Evolutionary conservation across 1,140 invertebrate genomes (phyloP).

Genomic region (Monomorium pharaonis): DNA sequence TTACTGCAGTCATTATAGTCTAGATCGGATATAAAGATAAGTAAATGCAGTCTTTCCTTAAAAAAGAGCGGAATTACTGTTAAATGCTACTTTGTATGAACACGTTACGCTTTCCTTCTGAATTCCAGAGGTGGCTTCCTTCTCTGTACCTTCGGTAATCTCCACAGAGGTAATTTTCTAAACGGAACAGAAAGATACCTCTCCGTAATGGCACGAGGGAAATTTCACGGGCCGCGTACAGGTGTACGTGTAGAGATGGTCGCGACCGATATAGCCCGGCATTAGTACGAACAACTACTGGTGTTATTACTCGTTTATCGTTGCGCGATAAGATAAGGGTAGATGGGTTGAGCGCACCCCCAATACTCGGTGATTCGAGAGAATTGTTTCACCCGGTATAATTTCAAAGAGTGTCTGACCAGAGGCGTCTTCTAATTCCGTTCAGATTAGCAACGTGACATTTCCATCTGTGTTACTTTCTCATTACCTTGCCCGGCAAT

Average conservation of each 20-base stretch:
- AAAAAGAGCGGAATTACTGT: neutral
- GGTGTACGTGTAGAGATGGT: slow-evolving; percentile 9
- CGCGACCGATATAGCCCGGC: neutral
- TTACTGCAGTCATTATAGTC: too few relatives aligned
- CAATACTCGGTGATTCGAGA: slow-evolving; percentile 23
- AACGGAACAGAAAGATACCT: neutral
- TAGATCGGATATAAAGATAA: slow-evolving; percentile 2
- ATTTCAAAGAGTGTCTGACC: slow-evolving; percentile 30
- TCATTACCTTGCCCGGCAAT: slow-evolving; percentile 18
- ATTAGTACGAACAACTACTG: slow-evolving; percentile 13
- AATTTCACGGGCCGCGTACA: slow-evolving; percentile 11
- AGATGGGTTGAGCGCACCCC: neutral
- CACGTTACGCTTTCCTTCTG: neutral
- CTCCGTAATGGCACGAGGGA: neutral
- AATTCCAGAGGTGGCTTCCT: neutral
- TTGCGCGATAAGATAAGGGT: slow-evolving; percentile 33
- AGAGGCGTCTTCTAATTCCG: slow-evolving; percentile 36
- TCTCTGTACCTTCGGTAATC: neutral
- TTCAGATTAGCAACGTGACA: slow-evolving; percentile 27
- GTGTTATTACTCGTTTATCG: slow-evolving; percentile 43
- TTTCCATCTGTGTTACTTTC: neutral
- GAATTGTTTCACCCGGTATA: slow-evolving; percentile 23
- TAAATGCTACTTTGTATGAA: slow-evolving; percentile 13
- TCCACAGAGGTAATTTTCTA: neutral
- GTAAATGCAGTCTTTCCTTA: neutral